phyloP scores from a whole-genome alignment of 2,797 vertebrate species.

The Diglossa cyanea region DNA sequence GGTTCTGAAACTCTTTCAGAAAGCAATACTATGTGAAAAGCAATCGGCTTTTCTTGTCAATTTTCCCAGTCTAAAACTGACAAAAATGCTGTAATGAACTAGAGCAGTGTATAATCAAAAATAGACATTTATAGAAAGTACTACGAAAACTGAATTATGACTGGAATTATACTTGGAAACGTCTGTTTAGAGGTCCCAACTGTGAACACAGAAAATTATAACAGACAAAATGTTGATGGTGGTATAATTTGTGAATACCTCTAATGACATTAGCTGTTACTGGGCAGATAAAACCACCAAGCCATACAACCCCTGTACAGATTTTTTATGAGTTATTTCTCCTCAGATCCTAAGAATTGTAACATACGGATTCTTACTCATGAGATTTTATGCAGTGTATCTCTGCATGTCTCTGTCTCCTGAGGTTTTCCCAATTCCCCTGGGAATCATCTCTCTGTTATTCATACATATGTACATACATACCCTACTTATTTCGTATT shows the following conservation, averaged over 20 bases:
- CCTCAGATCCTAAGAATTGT: background rate
- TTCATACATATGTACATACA: background rate
- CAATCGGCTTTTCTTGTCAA: background rate
- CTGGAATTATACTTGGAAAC: background rate
- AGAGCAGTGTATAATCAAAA: background rate
- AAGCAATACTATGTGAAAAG: background rate
- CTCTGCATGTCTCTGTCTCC: background rate
- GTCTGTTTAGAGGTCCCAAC: background rate
- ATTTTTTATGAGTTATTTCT: background rate
- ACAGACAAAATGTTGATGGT: background rate
- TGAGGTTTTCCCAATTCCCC: background rate
- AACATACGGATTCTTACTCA: background rate
- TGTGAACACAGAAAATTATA: background rate
- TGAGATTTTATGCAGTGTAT: background rate
- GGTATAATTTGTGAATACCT: background rate
- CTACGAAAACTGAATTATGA: background rate
- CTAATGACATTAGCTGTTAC: background rate
- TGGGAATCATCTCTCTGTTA: background rate
- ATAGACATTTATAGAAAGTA: background rate
- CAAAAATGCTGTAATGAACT: constrained; percentile 4
- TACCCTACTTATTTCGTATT: constrained; percentile 43
- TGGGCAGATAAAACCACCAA: background rate
- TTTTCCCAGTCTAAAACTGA: background rate
- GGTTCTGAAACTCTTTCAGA: background rate
- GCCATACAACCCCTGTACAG: background rate